Evolutionary conservation across 1,140 invertebrate species (phyloP).

Genomic region (Cydia fagiglandana): DNA sequence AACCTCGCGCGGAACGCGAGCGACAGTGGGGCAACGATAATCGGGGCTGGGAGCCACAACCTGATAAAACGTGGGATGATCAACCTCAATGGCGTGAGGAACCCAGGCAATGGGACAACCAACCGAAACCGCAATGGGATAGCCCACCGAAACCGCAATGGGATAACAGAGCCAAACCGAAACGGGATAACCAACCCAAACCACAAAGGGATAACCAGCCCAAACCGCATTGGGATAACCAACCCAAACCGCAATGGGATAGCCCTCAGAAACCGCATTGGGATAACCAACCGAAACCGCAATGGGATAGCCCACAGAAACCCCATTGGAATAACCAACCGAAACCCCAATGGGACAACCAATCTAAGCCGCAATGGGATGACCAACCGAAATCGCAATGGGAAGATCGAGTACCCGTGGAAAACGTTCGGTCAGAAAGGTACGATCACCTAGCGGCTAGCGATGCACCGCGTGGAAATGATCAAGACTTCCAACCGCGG

Average conservation of each 20-base stretch:
- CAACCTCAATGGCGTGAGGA: not conserved
- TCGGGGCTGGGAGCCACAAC: not conserved
- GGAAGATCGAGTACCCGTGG: not conserved
- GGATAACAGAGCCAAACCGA: not conserved
- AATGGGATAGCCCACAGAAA: no score
- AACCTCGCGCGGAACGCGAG: not conserved
- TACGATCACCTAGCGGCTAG: not conserved
- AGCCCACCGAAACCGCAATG: not conserved
- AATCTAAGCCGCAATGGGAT: not conserved
- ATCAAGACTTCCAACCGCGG: constrained; percentile 1
- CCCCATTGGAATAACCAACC: not conserved
- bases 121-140: not conserved
- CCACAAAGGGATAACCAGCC: not conserved
- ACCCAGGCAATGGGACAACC: constrained; percentile 4
- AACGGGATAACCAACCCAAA: not conserved
- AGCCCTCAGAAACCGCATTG: no score
- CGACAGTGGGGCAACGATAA: not conserved
- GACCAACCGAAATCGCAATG: not conserved
- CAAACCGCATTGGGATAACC: not conserved
- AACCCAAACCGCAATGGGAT: not conserved
- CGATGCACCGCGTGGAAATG: not conserved
- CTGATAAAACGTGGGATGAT: not conserved
- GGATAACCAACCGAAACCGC: no score
- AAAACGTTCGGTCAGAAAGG: not conserved
- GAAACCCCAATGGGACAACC: not conserved